phyloP scores from a whole-genome alignment of 1,140 invertebrate species.

The Bombus terrestris region DNA sequence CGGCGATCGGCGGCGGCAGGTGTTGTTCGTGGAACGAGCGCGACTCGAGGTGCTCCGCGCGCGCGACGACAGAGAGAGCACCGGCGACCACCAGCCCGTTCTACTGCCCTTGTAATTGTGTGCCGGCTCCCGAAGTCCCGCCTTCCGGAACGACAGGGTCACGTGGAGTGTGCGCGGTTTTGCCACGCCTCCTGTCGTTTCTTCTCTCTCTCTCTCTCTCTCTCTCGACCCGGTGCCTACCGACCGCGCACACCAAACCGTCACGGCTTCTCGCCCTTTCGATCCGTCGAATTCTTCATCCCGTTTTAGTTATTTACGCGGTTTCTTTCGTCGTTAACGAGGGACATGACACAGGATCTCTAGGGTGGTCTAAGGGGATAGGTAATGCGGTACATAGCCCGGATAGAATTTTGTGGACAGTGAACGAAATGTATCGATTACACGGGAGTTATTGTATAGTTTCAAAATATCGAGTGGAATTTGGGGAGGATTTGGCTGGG shows the following conservation, averaged over 20 bases:
- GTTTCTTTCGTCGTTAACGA: slow-evolving; percentile 6
- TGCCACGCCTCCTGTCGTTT: slow-evolving; percentile 75
- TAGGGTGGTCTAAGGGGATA: background rate
- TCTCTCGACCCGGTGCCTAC: background rate
- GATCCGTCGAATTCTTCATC: slow-evolving; percentile 17
- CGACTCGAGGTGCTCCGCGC: slow-evolving; percentile 60
- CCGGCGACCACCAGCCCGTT: slow-evolving; percentile 64
- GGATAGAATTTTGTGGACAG: background rate
- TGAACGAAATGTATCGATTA: background rate
- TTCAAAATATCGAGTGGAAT: background rate
- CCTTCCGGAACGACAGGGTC: slow-evolving; percentile 69
- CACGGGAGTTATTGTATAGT: background rate
- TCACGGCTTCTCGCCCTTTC: slow-evolving; percentile 4
- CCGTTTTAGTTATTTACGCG: slow-evolving; percentile 18
- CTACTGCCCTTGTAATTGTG: slow-evolving; percentile 64
- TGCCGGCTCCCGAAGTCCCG: slow-evolving; percentile 71
- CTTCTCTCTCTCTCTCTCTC: slow-evolving; percentile 24
- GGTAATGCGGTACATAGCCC: background rate
- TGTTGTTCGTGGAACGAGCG: slow-evolving; percentile 67
- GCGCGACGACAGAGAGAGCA: slow-evolving; percentile 66
- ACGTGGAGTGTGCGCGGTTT: slow-evolving; percentile 77
- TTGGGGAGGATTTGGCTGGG: background rate
- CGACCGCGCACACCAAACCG: slow-evolving; percentile 8
- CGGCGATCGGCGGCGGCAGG: slow-evolving; percentile 57
- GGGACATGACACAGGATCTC: background rate